Evolutionary conservation across 2,797 vertebrate genomes (phyloP), one percentile per base, ranked within the genome.

Genomic region (Rhabdomys pumilio): DNA sequence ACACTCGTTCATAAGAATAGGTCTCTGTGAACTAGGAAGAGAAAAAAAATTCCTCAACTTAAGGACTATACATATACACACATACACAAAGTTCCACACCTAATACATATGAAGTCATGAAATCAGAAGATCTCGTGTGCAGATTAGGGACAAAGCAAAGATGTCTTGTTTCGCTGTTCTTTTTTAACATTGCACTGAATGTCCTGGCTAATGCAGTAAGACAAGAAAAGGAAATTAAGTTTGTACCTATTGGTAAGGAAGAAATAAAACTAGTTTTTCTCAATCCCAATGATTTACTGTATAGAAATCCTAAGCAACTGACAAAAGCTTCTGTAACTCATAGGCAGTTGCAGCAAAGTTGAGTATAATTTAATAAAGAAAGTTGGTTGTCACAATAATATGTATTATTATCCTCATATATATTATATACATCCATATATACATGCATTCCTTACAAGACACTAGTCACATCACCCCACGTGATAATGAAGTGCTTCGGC

Each of bases 171-270:
- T 65, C 41, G 41, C 11, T 61, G 38, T 50, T n/a, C 29, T 10
- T 19, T 92, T 73, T 61, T 31, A 91, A 38, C 41, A 61, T 29
- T 83, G 41, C 34, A 83, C 67, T 73, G 41, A 75, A 75, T 38
- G 55, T 75, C 44, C 38, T 84, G 20, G 4, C 44, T 44, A 65
- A 55, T 53, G 26, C 57, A 65, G 20, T 76, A 61, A 82, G 29
- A 91, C 69, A 59, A 86, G 65, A 83, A 91, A 84, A 92, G 80
- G 47, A 85, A 85, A 84, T 76, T 53, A 76, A 41, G 69, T 47
- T 20, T 41, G 44, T 8, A 50, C 13, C 26, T 76, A 63, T 44
- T 84, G 31, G 20, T 34, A 84, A 91, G 15, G 38, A 73, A 91
- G 55, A 83, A 83, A 61, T 67, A 75, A 73, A 73, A 29, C n/a